Conservation (phyloP, 2,113 vertebrate genomes). For the Smithornis capensis region DNA sequence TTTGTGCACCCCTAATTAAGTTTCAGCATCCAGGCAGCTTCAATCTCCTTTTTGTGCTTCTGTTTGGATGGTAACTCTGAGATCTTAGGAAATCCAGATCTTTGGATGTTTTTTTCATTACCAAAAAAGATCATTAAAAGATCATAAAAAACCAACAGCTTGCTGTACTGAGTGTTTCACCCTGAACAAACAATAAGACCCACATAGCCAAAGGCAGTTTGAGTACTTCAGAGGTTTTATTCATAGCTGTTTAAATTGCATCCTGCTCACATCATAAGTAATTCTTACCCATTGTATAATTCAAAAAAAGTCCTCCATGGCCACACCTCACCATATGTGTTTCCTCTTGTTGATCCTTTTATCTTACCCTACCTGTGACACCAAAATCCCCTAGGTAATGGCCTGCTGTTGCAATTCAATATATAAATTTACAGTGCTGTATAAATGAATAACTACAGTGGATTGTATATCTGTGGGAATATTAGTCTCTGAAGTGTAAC, state of each 20-base stretch:
- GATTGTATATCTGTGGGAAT: not conserved
- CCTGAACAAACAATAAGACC: not conserved
- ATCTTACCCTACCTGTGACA: not conserved
- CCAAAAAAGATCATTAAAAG: not conserved
- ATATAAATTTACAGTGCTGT: not conserved
- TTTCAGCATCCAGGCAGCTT: not conserved
- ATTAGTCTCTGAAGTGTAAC: not conserved
- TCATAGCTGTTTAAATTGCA: not conserved
- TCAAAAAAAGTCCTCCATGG: not conserved
- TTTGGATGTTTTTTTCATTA: not conserved
- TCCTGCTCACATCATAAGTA: not conserved
- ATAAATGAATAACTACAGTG: not conserved
- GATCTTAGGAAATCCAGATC: not conserved
- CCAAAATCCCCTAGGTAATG: not conserved
- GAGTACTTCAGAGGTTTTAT: not conserved
- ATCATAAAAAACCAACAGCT: not conserved
- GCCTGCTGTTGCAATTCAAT: not conserved
- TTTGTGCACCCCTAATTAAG: conserved; percentile 2
- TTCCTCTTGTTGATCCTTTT: not conserved
- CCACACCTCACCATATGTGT: not conserved
- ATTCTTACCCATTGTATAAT: not conserved
- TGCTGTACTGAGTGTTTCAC: not conserved
- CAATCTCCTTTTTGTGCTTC: conserved; percentile 6
- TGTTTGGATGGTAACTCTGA: not conserved
- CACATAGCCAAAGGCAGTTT: not conserved